Conservation (phyloP, 2,797 vertebrate genomes). For the Otolemur crassicaudatus region DNA sequence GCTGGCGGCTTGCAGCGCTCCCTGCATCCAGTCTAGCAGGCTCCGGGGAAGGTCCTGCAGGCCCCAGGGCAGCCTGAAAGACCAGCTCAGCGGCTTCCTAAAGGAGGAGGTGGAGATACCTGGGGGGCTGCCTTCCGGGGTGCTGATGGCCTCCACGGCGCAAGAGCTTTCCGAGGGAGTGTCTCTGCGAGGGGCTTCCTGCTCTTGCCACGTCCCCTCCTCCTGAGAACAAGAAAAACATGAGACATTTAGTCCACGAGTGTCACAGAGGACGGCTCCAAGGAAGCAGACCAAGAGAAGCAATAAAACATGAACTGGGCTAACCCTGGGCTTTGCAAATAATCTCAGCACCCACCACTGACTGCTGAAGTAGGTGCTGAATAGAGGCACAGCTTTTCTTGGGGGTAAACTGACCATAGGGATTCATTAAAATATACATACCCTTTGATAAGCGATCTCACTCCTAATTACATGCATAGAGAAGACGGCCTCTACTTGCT, state of each 20-base stretch:
- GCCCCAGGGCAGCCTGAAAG: constrained; percentile 91
- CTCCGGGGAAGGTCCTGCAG: constrained; percentile 90
- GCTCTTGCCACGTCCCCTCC: constrained; percentile 81
- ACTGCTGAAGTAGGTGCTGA: not conserved
- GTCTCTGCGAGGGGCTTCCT: constrained; percentile 76
- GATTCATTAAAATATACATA: not conserved
- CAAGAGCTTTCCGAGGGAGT: constrained; percentile 84
- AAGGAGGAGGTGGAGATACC: constrained; percentile 95
- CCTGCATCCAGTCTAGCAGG: constrained; percentile 90
- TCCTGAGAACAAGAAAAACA: constrained; percentile 84
- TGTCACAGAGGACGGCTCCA: not conserved
- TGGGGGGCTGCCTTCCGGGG: constrained; percentile 90
- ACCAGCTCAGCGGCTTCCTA: constrained; percentile 92
- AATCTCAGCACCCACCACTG: not conserved
- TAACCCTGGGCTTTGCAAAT: not conserved
- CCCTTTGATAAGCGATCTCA: not conserved
- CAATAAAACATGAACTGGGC: not conserved
- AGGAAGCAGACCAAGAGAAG: not conserved
- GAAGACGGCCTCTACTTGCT: not conserved
- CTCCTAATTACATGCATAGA: not conserved
- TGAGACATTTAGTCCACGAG: not conserved
- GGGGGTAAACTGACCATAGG: not conserved
- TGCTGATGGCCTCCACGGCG: constrained; percentile 79
- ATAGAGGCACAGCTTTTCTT: not conserved
- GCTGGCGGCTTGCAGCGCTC: constrained; percentile 86